Evolutionary conservation across 2,888 invertebrate genomes (phyloP), one percentile per base, ranked within the genome.

Genomic region (Torymus tubicola): DNA sequence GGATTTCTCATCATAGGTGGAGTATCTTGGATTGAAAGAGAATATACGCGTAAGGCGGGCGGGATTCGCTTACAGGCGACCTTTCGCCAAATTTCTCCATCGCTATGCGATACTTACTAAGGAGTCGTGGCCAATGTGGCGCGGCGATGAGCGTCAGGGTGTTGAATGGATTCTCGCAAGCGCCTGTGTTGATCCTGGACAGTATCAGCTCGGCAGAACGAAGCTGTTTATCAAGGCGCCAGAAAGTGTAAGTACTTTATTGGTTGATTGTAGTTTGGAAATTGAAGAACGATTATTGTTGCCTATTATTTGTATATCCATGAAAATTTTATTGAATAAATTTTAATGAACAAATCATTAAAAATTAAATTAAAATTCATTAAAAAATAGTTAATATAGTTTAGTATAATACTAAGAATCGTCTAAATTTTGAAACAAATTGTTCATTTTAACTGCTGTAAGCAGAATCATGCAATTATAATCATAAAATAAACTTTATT

Each of bases 181-280:
- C 72, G 93, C 93, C 21, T 92, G 93, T 86, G 93, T 94, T 90
- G 93, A 94, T 80, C 86, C 85, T 13, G 92, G 92, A 69, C 94
- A 94, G 87, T 95, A 92, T 87, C 94, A 95, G 86, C 90, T 94
- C 77, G 95, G 95, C 13, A 92, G 91, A 81, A 92, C 93, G 11
- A 95, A 95, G 89, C 92, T 95, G 24, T 95, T 95, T 87, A 92
- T 95, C 84, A 95, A 94, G 89, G 94, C 94, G 76, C 93, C 93
- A 0, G 93, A 93, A 89, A 93, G 92, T 78, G 93, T 93, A 86
- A 89, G 91, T 86, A 31, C 4, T 31, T 2, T 31, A 31, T 2
- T 31, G 2, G 31, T 31, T 8, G 31, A 1, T 31, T 2, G 31
- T 31, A 31, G 8, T 31, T 31, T 31, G 3, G 4, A 2, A 3